Conservation (phyloP, 1,140 invertebrate species). For the Ceratina calcarata region DNA sequence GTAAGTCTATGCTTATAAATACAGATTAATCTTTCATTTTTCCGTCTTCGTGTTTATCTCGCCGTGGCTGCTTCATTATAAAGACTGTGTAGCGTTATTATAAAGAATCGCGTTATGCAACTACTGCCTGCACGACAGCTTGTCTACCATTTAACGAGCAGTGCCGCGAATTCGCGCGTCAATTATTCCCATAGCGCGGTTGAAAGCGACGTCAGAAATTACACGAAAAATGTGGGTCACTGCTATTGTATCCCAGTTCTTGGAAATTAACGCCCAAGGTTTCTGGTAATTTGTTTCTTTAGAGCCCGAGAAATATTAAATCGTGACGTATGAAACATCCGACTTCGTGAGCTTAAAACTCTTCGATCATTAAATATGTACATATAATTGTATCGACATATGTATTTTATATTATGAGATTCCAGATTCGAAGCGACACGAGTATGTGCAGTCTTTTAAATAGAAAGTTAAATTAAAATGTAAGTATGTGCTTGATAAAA, state of each 20-base stretch:
- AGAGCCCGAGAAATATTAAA: background rate
- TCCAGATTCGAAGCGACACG: no score
- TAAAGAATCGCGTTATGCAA: conserved; percentile 23
- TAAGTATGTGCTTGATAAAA: conserved; percentile 23
- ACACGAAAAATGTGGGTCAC: conserved; percentile 5
- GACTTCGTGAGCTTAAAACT: background rate
- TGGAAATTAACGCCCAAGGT: conserved; percentile 22
- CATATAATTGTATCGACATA: no score
- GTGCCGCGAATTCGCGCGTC: background rate
- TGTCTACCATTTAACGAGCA: background rate
- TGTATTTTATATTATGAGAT: no score
- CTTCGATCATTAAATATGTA: background rate
- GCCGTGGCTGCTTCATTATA: conserved; percentile 6
- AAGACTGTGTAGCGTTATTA: background rate
- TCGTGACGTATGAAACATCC: background rate
- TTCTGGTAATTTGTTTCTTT: conserved; percentile 1
- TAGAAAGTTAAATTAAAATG: background rate
- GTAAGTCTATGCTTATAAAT: background rate
- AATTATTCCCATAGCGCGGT: background rate
- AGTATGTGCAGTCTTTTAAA: background rate
- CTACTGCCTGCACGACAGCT: background rate
- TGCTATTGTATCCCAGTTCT: background rate
- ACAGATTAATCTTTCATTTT: conserved; percentile 1
- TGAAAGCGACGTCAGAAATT: conserved; percentile 10
- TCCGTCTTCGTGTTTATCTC: background rate